Base-by-base conservation (phyloP, 1,140 invertebrate genomes). In the Drosophila erecta region DNA sequence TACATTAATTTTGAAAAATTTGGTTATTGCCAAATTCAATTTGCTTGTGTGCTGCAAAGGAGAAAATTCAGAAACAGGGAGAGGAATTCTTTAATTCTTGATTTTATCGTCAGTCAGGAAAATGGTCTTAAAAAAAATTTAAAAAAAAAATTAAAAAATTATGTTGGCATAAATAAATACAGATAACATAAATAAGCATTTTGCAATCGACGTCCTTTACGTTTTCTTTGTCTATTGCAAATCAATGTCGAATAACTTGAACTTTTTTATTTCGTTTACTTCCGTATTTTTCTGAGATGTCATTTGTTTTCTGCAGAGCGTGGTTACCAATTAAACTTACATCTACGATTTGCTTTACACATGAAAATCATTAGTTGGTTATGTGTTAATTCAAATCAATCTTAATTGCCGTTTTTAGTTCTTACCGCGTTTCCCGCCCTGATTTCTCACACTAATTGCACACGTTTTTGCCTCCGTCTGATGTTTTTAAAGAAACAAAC, bases 351-450 rank as follows among this genome's bases (percentile, higher is more conserved):
- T n/a, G 17, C 10, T 43, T 14, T 3, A 35, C 15, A 33, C 55
- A 44, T 59, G 33, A 14, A 10, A 11, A 24, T 2, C 24, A 20
- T 15, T 24, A 27, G 50, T 15, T 50, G 11, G 56, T 51, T 59
- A 7, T n/a, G 17, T n/a, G 3, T 60, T 60, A 20, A 62, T n/a
- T 40, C 15, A 15, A 67, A 67, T 38, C 53, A 43, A 51, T 62
- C 43, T 65, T 72, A 71, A 80, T 66, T 75, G 60, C 47, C 56
- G 64, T 84, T 58, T 58, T 37, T 37, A 54, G 24, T 53, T 65
- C 47, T 30, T 41, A 24, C 51, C 60, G 22, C 20, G 15, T 57
- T 47, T 20, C 27, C 8, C 20, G 22, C 43, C 38, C 4, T n/a
- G 43, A 11, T 47, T 55, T 74, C 8, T 15, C 43, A 6, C 11